A percentile compares a stretch with the other conserved stretches of the same genome.
phyloP scores from a whole-genome alignment of 1,140 invertebrate genomes.

The Manduca sexta region DNA sequence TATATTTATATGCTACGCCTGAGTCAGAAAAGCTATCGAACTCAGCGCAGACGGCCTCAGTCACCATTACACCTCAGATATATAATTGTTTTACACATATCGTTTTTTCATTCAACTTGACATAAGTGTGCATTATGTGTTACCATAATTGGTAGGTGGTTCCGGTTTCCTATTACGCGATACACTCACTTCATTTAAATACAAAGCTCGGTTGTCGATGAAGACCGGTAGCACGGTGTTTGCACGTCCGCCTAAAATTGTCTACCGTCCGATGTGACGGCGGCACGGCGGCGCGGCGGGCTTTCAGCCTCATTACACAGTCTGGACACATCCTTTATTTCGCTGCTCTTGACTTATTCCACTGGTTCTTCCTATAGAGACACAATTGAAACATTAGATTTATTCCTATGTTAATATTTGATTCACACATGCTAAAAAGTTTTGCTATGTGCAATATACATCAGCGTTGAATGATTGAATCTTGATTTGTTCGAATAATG shows the following conservation, averaged over 20 bases:
- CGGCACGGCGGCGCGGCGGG: too few relatives aligned
- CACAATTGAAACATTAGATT: too few relatives aligned
- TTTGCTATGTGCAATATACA: too few relatives aligned
- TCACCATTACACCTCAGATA: too few relatives aligned
- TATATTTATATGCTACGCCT: too few relatives aligned
- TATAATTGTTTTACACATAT: neutral
- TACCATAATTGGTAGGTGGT: constrained; percentile 33
- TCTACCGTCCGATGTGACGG: constrained; percentile 4
- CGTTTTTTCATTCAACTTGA: neutral
- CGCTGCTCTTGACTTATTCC: neutral
- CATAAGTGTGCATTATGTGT: neutral
- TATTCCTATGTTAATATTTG: too few relatives aligned
- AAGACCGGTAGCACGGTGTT: constrained; percentile 35
- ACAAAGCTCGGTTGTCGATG: constrained; percentile 33
- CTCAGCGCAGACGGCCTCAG: too few relatives aligned
- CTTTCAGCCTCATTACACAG: constrained; percentile 10
- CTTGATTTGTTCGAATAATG: too few relatives aligned
- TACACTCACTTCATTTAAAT: constrained; percentile 49
- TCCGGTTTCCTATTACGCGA: constrained; percentile 52
- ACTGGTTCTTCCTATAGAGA: too few relatives aligned
- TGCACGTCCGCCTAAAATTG: constrained; percentile 25
- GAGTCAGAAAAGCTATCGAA: too few relatives aligned
- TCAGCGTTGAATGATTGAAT: too few relatives aligned
- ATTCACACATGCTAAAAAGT: too few relatives aligned
- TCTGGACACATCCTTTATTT: neutral